Conservation (phyloP, 2,888 invertebrate species). For the Protonemura montana region DNA sequence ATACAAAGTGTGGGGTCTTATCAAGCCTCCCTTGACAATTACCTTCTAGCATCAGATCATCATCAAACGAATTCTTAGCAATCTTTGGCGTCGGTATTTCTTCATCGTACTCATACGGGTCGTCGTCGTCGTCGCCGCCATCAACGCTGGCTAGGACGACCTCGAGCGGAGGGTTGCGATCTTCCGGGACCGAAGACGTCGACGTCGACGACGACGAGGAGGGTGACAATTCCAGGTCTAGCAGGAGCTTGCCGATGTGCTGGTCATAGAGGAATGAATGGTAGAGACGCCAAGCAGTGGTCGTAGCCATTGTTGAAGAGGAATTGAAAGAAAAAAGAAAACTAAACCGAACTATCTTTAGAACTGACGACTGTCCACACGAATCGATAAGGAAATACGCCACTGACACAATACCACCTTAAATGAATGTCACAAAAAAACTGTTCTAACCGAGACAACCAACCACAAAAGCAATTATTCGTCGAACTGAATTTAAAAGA, state of each 20-base stretch:
- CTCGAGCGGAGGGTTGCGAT: slow-evolving; percentile 41
- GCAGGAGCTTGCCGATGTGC: slow-evolving; percentile 2
- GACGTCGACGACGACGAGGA: slow-evolving; percentile 21
- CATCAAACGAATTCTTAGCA: slow-evolving; percentile 50
- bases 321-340: not conserved
- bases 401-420: not conserved
- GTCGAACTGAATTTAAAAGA: not conserved
- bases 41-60: slow-evolving; percentile 55
- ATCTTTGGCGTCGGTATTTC: slow-evolving; percentile 54
- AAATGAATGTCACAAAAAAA: too few species aligned
- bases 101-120: slow-evolving; percentile 62
- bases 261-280: slow-evolving; percentile 2
- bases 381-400: not conserved
- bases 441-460: too few species aligned
- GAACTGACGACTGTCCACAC: not conserved
- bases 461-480: not conserved
- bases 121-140: slow-evolving; percentile 53
- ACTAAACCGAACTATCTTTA: not conserved
- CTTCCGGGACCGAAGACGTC: not conserved
- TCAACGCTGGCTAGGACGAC: slow-evolving; percentile 42
- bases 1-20: not conserved
- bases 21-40: slow-evolving; percentile 28
- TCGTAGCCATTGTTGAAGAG: not conserved
- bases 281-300: slow-evolving; percentile 26
- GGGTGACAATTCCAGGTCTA: not conserved